phyloP scores from a whole-genome alignment of 2,113 vertebrate genomes.

The Porphyrio hochstetteri region DNA sequence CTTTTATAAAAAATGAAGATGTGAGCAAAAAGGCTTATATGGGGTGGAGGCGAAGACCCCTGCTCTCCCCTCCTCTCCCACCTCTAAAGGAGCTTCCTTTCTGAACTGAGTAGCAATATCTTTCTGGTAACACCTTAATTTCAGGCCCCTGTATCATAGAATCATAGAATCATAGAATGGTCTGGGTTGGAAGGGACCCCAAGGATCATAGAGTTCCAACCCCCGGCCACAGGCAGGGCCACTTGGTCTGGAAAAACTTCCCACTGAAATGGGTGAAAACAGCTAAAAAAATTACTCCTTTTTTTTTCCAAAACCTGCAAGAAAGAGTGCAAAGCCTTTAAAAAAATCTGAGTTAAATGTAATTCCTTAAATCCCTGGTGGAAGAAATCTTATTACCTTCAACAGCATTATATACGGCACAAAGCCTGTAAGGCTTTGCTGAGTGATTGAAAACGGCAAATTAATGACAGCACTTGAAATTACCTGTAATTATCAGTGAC shows the following conservation, averaged over 20 bases:
- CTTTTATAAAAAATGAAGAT: not conserved
- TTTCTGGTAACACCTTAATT: not conserved
- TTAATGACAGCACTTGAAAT: constrained; percentile 61
- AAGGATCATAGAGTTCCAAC: no score
- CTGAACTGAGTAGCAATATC: not conserved
- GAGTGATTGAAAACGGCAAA: constrained; percentile 59
- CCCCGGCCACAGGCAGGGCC: no score
- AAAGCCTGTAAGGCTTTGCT: constrained; percentile 54
- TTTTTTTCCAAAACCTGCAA: not conserved
- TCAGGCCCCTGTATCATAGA: not conserved
- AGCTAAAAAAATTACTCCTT: not conserved
- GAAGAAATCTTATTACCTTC: constrained; percentile 64
- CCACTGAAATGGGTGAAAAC: not conserved
- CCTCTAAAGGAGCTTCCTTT: not conserved
- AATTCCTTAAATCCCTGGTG: constrained; percentile 51
- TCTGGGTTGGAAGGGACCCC: no score
- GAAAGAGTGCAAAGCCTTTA: not conserved
- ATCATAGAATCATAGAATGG: no score
- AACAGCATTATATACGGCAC: constrained; percentile 39
- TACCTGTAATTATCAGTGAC: constrained; percentile 70
- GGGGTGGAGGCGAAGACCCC: not conserved
- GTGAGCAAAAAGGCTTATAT: not conserved
- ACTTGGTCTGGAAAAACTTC: not conserved
- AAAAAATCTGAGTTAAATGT: constrained; percentile 37
- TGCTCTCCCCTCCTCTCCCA: not conserved